Evolutionary conservation across 2,113 vertebrate species (phyloP), one percentile per base, ranked within the genome.

Genomic region (Petrocephalus zakoni): DNA sequence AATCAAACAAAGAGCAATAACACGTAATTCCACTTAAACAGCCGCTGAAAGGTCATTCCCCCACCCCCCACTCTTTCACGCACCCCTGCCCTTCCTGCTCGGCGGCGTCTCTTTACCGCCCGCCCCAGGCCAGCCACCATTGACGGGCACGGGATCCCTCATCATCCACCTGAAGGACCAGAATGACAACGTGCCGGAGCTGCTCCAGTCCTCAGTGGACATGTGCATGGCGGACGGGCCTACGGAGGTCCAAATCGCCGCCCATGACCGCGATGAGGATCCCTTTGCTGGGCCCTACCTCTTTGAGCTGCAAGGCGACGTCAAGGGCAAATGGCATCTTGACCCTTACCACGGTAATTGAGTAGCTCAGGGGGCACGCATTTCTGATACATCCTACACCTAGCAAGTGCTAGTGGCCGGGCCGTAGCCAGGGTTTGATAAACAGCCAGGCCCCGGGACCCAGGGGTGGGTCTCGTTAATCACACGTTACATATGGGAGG

Each of bases 121-220:
- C 2, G n/a, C 55, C 22, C n/a, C 88, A 95, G 95, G 93, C 21
- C 0, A 46, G n/a, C 93, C 94, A 37, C 90, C 85, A 21, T 34
- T 90, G 93, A 95, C 94, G 0, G 86, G 90, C n/a, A 94, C 94
- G 2, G 92, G 90, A 25, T 92, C 92, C 1, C 90, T 94, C 1
- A 89, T 7, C 0, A 92, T 94, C 53, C 2, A 46, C 0, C 1
- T 94, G 2, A 13, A 0, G 0, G 92, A 93, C 64, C 42, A 86
- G 4, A 94, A 94, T 72, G 93, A 94, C 90, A 92, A 94, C 10
- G 0, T 13, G 81, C 94, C 93, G 9, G 17, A 0, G 42, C 82
- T 94, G 0, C 0, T 1, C 9, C 2, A 0, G 9, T 89, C 0
- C 29, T 37, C 0, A 5, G 6, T 93, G 1, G 89, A 90, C 58